Evolutionary conservation across 2,113 vertebrate genomes (phyloP).

Genomic region (Hyaena hyaena): DNA sequence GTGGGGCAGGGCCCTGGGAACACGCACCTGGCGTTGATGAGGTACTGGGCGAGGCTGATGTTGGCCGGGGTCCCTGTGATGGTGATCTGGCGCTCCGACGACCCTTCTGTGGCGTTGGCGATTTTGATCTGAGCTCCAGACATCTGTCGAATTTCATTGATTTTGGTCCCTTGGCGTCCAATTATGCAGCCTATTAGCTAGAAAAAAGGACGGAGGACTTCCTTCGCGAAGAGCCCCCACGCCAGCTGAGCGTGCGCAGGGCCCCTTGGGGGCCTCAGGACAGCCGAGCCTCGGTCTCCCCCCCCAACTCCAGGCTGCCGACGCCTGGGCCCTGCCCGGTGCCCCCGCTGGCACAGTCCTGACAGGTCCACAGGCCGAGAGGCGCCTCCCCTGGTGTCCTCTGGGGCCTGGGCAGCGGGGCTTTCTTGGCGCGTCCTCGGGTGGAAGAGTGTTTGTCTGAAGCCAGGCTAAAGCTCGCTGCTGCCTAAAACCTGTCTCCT

Average conservation of each 20-base stretch:
- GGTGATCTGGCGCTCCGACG: constrained; percentile 98
- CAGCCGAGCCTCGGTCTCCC: not conserved
- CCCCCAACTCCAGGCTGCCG: not conserved
- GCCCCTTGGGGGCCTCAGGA: not conserved
- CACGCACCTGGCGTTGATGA: constrained; percentile 98
- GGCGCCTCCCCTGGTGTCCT: no score
- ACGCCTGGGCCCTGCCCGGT: not conserved
- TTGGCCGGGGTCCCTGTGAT: constrained; percentile 99
- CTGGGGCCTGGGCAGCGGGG: no score
- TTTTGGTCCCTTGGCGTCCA: constrained; percentile 99
- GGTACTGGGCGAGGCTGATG: constrained; percentile 99
- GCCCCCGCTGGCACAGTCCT: accelerated
- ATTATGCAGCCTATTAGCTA: constrained; percentile 99
- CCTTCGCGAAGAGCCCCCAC: constrained; percentile 68
- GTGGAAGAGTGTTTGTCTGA: not conserved
- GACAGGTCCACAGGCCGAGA: not conserved
- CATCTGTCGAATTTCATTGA: constrained; percentile 99
- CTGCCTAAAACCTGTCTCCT: not conserved
- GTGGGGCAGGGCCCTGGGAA: accelerated
- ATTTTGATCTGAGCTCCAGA: constrained; percentile 99
- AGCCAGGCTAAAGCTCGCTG: not conserved
- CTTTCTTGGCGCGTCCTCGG: not conserved
- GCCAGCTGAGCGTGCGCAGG: not conserved
- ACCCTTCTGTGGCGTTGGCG: constrained; percentile 97
- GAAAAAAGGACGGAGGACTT: constrained; percentile 84